Conservation (phyloP, 2,113 vertebrate genomes). For the Otis tarda region DNA sequence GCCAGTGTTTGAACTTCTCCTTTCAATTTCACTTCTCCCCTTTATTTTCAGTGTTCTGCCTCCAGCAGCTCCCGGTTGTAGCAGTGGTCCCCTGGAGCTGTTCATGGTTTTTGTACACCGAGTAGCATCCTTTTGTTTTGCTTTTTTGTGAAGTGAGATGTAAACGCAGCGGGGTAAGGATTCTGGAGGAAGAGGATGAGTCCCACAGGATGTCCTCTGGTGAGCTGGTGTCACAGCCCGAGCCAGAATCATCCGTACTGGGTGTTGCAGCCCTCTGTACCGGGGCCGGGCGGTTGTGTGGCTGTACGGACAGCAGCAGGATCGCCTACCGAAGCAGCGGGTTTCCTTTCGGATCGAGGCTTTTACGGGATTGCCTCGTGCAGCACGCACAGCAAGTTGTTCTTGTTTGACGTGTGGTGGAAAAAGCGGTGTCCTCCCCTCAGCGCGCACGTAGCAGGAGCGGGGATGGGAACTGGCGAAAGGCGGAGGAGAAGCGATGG, state of each 20-base stretch:
- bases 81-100: neutral
- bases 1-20: neutral
- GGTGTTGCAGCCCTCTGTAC: neutral
- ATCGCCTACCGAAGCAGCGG: neutral
- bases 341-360: neutral
- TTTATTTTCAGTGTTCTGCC: neutral
- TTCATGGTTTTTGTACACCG: neutral
- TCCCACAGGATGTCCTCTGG: accelerated
- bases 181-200: neutral
- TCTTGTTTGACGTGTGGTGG: neutral
- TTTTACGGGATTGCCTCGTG: neutral
- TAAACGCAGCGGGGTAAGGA: neutral
- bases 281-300: neutral
- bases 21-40: neutral
- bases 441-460: neutral
- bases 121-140: neutral
- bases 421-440: neutral
- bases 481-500: neutral
- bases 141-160: neutral
- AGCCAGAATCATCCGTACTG: neutral
- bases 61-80: neutral
- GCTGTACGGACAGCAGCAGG: neutral
- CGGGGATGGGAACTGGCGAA: neutral
- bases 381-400: accelerated
- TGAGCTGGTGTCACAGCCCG: neutral